A percentile compares a stretch with the other conserved stretches of the same genome.
These are phyloP conservation scores for Nymphalis c-album DNA, from an alignment of 2,888 invertebrate genomes.

Conservation along the genomic window DNA sequence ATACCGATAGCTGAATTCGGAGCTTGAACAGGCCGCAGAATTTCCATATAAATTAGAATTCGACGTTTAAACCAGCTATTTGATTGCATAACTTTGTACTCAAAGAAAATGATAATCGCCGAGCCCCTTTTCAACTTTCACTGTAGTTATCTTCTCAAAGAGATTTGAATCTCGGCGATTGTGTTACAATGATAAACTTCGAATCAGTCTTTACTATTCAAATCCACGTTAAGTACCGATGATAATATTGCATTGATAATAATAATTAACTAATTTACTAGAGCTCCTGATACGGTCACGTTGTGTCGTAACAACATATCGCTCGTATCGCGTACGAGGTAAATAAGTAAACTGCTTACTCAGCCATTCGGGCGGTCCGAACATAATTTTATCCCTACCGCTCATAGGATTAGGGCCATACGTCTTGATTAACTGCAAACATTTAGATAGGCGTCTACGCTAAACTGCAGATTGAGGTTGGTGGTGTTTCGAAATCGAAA, in stretches of 20 bases:
- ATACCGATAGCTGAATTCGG: conserved; percentile 50
- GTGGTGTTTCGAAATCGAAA: background rate
- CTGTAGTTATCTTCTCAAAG: conserved; percentile 20
- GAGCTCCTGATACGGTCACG: conserved; percentile 36
- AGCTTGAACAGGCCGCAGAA: conserved; percentile 50
- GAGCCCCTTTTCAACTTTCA: conserved; percentile 28
- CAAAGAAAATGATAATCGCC: conserved; percentile 36
- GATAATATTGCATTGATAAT: conserved; percentile 32
- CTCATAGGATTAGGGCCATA: conserved; percentile 53
- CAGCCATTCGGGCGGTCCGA: conserved; percentile 42
- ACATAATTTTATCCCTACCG: conserved; percentile 39
- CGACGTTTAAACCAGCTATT: conserved; percentile 63
- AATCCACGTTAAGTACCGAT: conserved; percentile 33
- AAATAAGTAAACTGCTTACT: conserved; percentile 55
- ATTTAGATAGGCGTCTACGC: conserved; percentile 31
- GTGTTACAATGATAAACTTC: conserved; percentile 22
- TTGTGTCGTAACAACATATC: conserved; percentile 39
- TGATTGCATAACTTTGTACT: conserved; percentile 50
- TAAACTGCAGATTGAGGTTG: conserved; percentile 16
- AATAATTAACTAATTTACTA: conserved; percentile 1
- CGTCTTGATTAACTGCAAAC: conserved; percentile 62
- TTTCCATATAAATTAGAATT: conserved; percentile 75
- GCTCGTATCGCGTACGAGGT: conserved; percentile 41
- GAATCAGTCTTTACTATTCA: conserved; percentile 18
- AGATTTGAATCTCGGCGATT: conserved; percentile 19